Base-by-base conservation (phyloP, 2,888 invertebrate species). In the Microchrysa polita region DNA sequence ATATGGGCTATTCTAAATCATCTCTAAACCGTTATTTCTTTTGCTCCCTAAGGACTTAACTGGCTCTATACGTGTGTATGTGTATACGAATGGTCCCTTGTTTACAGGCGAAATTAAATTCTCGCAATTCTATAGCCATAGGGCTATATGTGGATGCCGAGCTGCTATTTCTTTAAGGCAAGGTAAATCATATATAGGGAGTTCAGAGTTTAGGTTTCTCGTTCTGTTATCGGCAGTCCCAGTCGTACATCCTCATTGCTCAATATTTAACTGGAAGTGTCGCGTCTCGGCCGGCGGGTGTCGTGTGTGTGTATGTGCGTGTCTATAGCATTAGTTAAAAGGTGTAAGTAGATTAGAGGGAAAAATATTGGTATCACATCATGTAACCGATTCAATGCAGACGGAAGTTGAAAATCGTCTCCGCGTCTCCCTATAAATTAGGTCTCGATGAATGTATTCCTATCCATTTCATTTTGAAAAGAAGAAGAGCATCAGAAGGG, bases 301-400 rank as follows among this genome's bases (percentile, higher is more conserved):
- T n/a, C n/a, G n/a, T n/a, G n/a, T n/a, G n/a, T n/a, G n/a, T n/a
- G n/a, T n/a, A n/a, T n/a, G n/a, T n/a, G n/a, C n/a, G n/a, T n/a
- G n/a, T n/a, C n/a, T n/a, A n/a, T 71, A 27, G 61, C 63, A 73
- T 73, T 73, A 73, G 63, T 73, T 73, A 73, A 73, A 65, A 73
- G 72, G 61, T 73, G 61, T 73, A 73, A 73, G 72, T 73, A 61
- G 63, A 73, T 73, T 73, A 73, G 34, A 73, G 72, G 48, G 63
- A 27, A 73, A 65, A 73, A 61, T 63, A 73, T 73, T 61, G n/a
- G n/a, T 73, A 73, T 73, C 72, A 73, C 63, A n/a, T n/a, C n/a
- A 53, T 27, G 48, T 23, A 48, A 67, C 59, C 27, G 27, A 34
- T 34, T 34, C 27, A 34, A 72, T 57, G 60, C 57, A n/a, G 60